A percentile compares a stretch with the other conserved stretches of the same genome.
Conservation (phyloP, 2,888 invertebrate genomes). For the Dynastes maya region DNA sequence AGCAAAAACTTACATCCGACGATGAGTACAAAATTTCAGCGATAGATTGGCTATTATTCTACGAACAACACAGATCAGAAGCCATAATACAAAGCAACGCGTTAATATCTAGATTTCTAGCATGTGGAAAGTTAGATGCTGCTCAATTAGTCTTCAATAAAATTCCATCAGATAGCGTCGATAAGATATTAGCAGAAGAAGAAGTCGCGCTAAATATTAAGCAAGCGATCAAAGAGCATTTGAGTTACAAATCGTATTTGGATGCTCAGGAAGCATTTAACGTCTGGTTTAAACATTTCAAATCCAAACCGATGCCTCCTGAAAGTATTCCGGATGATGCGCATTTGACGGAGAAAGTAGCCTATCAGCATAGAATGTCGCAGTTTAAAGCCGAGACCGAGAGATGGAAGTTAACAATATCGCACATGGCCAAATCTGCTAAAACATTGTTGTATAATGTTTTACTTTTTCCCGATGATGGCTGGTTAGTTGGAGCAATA, state of each 20-base stretch:
- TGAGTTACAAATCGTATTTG: slow-evolving; percentile 90
- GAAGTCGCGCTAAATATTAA: slow-evolving; percentile 71
- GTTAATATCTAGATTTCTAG: slow-evolving; percentile 88
- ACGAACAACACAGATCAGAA: slow-evolving; percentile 84
- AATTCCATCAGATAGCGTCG: slow-evolving; percentile 79
- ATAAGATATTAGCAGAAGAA: slow-evolving; percentile 72
- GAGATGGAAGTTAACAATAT: slow-evolving; percentile 81
- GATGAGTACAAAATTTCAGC: slow-evolving; percentile 84
- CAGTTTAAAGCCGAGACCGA: slow-evolving; percentile 86
- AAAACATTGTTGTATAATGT: slow-evolving; percentile 89
- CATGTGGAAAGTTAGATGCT: slow-evolving; percentile 86
- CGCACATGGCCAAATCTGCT: slow-evolving; percentile 76
- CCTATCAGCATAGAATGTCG: slow-evolving; percentile 87
- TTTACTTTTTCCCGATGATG: slow-evolving; percentile 89
- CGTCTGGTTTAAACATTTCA: slow-evolving; percentile 90
- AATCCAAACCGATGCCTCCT: slow-evolving; percentile 83
- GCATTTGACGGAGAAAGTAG: slow-evolving; percentile 90
- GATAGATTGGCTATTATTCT: slow-evolving; percentile 90
- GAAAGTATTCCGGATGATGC: slow-evolving; percentile 75
- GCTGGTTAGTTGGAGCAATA: slow-evolving; percentile 87
- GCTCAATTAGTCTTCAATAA: slow-evolving; percentile 84
- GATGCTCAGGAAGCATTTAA: slow-evolving; percentile 91
- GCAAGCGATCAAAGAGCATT: slow-evolving; percentile 82
- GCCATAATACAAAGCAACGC: slow-evolving; percentile 91
- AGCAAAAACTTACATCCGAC: slow-evolving; percentile 74